phyloP scores from a whole-genome alignment of 2,113 vertebrate species.

The Takifugu flavidus region DNA sequence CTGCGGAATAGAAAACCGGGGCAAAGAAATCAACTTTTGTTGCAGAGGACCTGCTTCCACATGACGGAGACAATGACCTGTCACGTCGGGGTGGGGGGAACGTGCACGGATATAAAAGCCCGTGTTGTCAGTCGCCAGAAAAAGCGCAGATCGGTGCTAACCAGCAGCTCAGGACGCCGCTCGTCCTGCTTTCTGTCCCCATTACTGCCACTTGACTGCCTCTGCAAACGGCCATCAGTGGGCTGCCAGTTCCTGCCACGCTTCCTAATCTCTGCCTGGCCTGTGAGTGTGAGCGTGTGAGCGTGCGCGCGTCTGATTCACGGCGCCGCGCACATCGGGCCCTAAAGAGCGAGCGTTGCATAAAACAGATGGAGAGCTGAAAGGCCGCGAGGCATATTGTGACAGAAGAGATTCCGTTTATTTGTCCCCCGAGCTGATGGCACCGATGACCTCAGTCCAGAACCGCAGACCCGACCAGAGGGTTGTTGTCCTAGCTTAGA shows the following conservation, averaged over 20 bases:
- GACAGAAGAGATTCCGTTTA: conserved; percentile 75
- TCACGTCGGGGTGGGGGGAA: conserved; percentile 8
- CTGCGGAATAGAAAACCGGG: conserved; percentile 51
- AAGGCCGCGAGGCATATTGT: conserved; percentile 77
- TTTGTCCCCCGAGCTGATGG: conserved; percentile 62
- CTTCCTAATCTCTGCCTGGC: conserved; percentile 18
- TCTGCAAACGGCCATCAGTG: conserved; percentile 69
- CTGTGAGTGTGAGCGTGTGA: not conserved
- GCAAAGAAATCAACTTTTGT: conserved; percentile 33
- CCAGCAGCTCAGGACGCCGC: conserved; percentile 30
- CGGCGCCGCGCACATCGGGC: not conserved
- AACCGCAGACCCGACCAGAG: conserved; percentile 31
- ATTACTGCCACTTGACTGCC: conserved; percentile 48
- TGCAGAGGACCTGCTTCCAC: conserved; percentile 7
- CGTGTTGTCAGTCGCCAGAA: not conserved
- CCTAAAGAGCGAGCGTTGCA: conserved; percentile 55
- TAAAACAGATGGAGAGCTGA: conserved; percentile 78
- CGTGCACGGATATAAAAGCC: not conserved
- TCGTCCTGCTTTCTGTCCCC: conserved; percentile 41
- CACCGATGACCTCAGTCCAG: conserved; percentile 37
- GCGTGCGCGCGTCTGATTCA: conserved; percentile 16
- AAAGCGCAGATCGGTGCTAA: conserved; percentile 39
- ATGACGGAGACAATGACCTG: conserved; percentile 25
- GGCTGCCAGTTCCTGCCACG: conserved; percentile 58
- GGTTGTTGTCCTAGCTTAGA: conserved; percentile 17